Evolutionary conservation across 2,888 invertebrate genomes (phyloP).

Genomic region (Agrochola lota): DNA sequence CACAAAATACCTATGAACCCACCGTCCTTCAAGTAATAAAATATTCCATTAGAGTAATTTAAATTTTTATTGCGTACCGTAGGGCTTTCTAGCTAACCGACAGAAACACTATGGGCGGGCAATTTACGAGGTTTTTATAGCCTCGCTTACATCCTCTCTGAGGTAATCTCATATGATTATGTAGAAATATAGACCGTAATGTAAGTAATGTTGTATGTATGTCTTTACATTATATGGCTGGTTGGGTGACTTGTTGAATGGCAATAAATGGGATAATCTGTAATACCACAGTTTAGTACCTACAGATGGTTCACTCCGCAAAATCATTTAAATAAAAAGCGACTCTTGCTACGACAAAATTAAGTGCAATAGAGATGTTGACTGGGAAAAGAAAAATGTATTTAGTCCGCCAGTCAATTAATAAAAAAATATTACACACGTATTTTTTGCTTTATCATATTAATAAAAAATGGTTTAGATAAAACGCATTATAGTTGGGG

Average conservation of each 20-base stretch:
- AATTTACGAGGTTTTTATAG: slow-evolving; percentile 59
- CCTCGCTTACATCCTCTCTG: slow-evolving; percentile 45
- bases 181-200: slow-evolving; percentile 40
- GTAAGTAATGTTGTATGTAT: slow-evolving; percentile 26
- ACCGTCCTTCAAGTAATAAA: slow-evolving; percentile 47
- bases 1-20: neutral
- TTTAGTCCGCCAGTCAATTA: no score
- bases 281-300: neutral
- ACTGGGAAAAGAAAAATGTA: no score
- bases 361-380: no score
- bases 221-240: slow-evolving; percentile 21
- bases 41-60: slow-evolving; percentile 59
- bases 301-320: no score
- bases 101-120: slow-evolving; percentile 50
- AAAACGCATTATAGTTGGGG: no score
- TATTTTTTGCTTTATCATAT: no score
- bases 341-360: no score
- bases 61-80: slow-evolving; percentile 48
- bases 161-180: slow-evolving; percentile 60
- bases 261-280: slow-evolving; percentile 16
- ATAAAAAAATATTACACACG: no score
- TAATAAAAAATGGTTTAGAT: no score
- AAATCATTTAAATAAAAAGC: no score
- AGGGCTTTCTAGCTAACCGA: slow-evolving; percentile 43
- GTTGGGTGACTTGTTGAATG: slow-evolving; percentile 30